A percentile compares a stretch with the other conserved stretches of the same genome.
phyloP scores from a whole-genome alignment of 2,797 vertebrate genomes.

The Ctenopoma kingsleyae region DNA sequence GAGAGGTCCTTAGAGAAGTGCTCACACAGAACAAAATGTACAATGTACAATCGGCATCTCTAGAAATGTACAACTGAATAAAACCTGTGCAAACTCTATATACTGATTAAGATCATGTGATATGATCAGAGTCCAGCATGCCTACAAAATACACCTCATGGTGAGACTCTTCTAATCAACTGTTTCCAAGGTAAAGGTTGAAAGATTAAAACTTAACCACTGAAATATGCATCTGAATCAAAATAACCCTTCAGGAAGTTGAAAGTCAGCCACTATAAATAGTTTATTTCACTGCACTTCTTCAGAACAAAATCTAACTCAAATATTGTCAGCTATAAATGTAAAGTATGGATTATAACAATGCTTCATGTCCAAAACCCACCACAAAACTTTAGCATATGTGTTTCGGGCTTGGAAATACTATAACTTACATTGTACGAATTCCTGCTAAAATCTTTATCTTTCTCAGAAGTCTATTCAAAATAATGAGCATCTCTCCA shows the following conservation, averaged over 20 bases:
- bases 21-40: neutral
- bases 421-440: neutral
- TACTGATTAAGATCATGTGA: neutral
- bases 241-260: neutral
- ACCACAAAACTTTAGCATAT: neutral
- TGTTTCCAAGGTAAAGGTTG: neutral
- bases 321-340: neutral
- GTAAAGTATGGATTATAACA: neutral
- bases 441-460: neutral
- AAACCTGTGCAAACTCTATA: neutral
- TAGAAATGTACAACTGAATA: neutral
- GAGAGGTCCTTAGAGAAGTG: neutral
- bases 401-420: conserved; percentile 5
- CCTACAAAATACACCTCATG: neutral
- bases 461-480: conserved; percentile 7
- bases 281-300: neutral
- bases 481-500: conserved; percentile 34
- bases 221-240: neutral
- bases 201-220: neutral
- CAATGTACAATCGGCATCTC: neutral
- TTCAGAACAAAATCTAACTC: conserved; percentile 5
- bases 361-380: neutral
- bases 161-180: neutral
- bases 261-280: conserved; percentile 15
- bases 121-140: too few species aligned